These are phyloP conservation scores for Trichomalopsis sarcophagae DNA, from an alignment of 1,140 invertebrate genomes.

Conservation along the genomic window DNA sequence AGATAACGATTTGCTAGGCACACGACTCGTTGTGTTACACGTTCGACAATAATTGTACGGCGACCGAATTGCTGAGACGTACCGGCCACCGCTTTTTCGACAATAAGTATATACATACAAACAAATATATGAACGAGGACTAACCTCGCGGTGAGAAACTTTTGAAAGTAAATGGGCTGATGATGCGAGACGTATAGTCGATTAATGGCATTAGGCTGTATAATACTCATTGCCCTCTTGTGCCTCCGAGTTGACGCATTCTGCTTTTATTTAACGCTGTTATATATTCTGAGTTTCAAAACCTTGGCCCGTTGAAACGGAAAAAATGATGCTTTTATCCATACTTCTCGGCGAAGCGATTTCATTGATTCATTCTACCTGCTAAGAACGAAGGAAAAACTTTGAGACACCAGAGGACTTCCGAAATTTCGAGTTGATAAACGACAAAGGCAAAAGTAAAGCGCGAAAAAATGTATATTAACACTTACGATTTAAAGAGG, in stretches of 20 bases:
- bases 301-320: background rate
- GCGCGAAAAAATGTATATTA: conserved; percentile 66
- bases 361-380: background rate
- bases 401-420: background rate
- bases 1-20: conserved; percentile 15
- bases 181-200: background rate
- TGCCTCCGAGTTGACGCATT: conserved; percentile 6
- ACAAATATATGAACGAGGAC: background rate
- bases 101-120: conserved; percentile 51
- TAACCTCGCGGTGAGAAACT: background rate
- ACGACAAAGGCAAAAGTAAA: background rate
- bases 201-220: background rate
- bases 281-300: background rate
- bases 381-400: background rate
- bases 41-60: conserved; percentile 40
- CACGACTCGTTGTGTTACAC: background rate
- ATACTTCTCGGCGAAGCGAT: background rate
- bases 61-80: conserved; percentile 12
- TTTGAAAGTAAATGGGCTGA: conserved; percentile 25
- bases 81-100: conserved; percentile 33
- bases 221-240: conserved; percentile 1
- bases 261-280: no score
- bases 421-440: background rate
- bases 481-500: conserved; percentile 54
- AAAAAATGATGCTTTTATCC: no score